Percentiles rank a stretch among this genome's conserved stretches.
phyloP scores from a whole-genome alignment of 2,888 invertebrate genomes.

The Chrysomela aeneicollis region DNA sequence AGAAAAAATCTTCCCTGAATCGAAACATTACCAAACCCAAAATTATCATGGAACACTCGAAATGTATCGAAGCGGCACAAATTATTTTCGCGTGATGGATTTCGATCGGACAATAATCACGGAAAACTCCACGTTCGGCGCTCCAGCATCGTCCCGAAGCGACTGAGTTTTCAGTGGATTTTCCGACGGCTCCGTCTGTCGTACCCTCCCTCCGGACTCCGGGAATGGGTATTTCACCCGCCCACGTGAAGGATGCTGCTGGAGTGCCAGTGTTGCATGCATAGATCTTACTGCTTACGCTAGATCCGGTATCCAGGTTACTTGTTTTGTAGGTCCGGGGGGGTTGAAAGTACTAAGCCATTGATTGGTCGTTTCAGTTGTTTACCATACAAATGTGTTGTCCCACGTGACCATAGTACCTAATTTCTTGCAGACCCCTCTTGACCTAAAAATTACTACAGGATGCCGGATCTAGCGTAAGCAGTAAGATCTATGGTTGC shows the following conservation, averaged over 20 bases:
- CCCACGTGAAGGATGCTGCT: constrained; percentile 12
- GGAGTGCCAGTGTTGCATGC: too few relatives aligned
- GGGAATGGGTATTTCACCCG: constrained; percentile 2
- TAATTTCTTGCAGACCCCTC: too few relatives aligned
- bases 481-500: too few relatives aligned
- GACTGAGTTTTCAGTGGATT: background rate
- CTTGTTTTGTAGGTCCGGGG: too few relatives aligned
- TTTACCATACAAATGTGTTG: too few relatives aligned
- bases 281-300: too few relatives aligned
- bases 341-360: too few relatives aligned
- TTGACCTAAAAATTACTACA: too few relatives aligned
- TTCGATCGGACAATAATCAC: background rate
- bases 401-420: too few relatives aligned
- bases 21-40: background rate
- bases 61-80: background rate
- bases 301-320: too few relatives aligned
- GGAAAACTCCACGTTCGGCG: background rate
- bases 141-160: constrained; percentile 1
- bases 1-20: background rate
- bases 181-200: background rate
- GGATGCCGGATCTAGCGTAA: too few relatives aligned
- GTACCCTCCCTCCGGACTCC: constrained; percentile 1
- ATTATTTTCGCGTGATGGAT: background rate
- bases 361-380: too few relatives aligned
- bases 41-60: background rate